A percentile compares a stretch with the other conserved stretches of the same genome.
These are phyloP conservation scores for Ericerus pela DNA, from an alignment of 1,140 invertebrate genomes.

Conservation along the genomic window DNA sequence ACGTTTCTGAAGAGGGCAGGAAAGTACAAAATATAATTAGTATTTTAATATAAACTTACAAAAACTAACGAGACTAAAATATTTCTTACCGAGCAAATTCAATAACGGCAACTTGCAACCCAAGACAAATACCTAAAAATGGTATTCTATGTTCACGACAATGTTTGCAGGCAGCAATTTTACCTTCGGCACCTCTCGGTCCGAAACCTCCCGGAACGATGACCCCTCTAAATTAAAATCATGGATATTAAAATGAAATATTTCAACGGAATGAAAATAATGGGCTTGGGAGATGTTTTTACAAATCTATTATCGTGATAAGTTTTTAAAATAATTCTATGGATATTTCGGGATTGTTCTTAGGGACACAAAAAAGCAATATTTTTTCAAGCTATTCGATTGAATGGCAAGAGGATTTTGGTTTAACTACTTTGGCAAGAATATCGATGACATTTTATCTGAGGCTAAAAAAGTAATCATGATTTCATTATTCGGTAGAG, in stretches of 20 bases:
- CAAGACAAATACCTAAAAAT: conserved; percentile 90
- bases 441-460: no score
- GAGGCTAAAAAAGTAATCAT: no score
- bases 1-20: conserved; percentile 49
- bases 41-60: background rate
- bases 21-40: background rate
- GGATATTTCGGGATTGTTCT: no score
- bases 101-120: conserved; percentile 91
- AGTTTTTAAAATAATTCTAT: no score
- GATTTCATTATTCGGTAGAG: no score
- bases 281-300: background rate
- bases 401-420: no score
- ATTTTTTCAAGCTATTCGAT: no score
- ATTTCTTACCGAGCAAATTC: conserved; percentile 61
- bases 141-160: conserved; percentile 80
- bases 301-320: background rate
- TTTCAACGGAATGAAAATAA: no score
- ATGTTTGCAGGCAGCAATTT: conserved; percentile 86
- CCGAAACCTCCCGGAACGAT: conserved; percentile 97
- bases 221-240: conserved; percentile 54
- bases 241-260: no score
- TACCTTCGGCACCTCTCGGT: conserved; percentile 86
- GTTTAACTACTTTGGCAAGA: no score
- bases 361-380: no score
- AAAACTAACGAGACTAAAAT: background rate